phyloP scores from a whole-genome alignment of 1,140 invertebrate genomes.

The Mactra quadrangularis region DNA sequence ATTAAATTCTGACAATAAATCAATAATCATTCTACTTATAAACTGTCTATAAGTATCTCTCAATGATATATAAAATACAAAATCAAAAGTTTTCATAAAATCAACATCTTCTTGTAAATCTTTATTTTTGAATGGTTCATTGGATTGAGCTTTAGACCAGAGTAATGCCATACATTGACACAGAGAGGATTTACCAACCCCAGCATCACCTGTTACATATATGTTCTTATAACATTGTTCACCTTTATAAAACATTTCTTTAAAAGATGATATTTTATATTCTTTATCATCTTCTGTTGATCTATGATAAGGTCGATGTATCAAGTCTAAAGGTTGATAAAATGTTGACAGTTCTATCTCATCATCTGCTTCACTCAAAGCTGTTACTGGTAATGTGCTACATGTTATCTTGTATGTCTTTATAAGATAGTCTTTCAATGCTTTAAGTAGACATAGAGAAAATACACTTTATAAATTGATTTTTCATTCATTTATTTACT shows the following conservation, averaged over 20 bases:
- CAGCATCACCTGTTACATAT: slow-evolving; percentile 10
- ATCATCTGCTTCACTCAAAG: slow-evolving; percentile 1
- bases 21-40: slow-evolving; percentile 1
- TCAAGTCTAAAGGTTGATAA: neutral
- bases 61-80: neutral
- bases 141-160: neutral
- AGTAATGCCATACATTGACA: neutral
- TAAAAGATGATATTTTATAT: neutral
- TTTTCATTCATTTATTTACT: no score
- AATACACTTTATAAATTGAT: no score
- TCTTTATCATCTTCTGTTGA: neutral
- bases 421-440: no score
- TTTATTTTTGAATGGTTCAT: neutral
- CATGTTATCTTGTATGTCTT: neutral
- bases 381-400: neutral
- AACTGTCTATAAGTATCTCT: neutral
- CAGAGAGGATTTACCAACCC: slow-evolving; percentile 19
- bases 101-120: neutral
- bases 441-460: no score
- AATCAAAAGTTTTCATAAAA: neutral
- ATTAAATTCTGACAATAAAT: neutral
- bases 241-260: slow-evolving; percentile 13
- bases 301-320: neutral
- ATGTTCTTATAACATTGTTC: neutral
- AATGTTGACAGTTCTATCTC: neutral